Conservation (phyloP, 2,797 vertebrate genomes). For the Emys orbicularis region DNA sequence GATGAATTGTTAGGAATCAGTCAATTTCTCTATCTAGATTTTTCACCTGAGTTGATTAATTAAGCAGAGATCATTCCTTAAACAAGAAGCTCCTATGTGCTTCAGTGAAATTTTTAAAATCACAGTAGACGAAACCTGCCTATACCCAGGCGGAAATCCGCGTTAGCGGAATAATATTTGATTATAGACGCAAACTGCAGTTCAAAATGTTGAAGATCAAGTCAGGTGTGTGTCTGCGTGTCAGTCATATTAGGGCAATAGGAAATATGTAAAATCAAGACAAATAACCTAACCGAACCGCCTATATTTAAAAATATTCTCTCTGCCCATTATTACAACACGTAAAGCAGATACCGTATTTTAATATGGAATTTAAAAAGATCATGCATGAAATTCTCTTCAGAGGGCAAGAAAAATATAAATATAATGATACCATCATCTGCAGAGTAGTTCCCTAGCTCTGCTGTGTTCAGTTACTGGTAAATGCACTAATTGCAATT, state of each 20-base stretch:
- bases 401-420: neutral
- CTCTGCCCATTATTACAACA: neutral
- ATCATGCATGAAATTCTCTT: neutral
- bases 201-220: constrained; percentile 23
- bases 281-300: neutral
- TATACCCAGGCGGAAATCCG: constrained; percentile 1
- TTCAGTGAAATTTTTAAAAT: constrained; percentile 10
- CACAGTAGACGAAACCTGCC: neutral
- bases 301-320: neutral
- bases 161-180: neutral
- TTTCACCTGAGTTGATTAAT: constrained; percentile 56
- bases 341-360: neutral
- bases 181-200: constrained; percentile 11
- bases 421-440: neutral
- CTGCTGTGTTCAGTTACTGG: neutral
- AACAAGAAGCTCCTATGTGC: neutral
- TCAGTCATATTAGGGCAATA: neutral
- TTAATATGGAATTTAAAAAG: neutral
- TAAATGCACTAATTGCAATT: constrained; percentile 52
- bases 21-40: constrained; percentile 23
- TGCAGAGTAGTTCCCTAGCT: constrained; percentile 26
- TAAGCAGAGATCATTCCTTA: constrained; percentile 51
- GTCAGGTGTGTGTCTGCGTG: neutral
- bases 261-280: neutral
- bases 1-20: constrained; percentile 46